Conservation (phyloP, 2,797 vertebrate genomes). For the Pantherophis alleghaniensis region DNA sequence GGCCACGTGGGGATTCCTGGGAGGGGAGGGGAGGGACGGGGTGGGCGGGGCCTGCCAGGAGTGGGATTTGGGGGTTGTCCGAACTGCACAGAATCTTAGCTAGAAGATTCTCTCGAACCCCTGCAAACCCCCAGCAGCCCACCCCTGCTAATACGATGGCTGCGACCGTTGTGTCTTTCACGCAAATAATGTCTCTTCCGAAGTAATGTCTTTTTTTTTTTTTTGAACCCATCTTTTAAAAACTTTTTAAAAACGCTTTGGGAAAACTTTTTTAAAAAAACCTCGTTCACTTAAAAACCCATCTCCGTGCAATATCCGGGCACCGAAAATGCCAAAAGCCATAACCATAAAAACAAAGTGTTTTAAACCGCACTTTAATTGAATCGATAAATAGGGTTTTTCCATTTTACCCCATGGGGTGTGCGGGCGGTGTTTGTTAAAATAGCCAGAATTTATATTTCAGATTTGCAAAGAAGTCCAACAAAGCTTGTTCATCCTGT, state of each 20-base stretch:
- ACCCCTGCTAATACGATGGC: not conserved
- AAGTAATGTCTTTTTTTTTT: not conserved
- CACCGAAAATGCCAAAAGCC: not conserved
- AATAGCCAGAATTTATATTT: not conserved
- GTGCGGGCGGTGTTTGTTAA: not conserved
- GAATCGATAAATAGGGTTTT: not conserved
- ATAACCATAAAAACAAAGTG: not conserved
- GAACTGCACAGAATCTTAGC: too few relatives aligned
- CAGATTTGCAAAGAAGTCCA: not conserved
- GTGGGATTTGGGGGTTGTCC: too few relatives aligned
- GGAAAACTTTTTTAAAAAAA: not conserved
- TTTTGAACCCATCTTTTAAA: not conserved
- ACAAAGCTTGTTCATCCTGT: not conserved
- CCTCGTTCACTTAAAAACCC: not conserved
- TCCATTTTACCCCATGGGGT: not conserved
- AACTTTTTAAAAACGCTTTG: not conserved
- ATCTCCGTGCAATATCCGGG: not conserved
- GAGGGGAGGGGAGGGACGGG: too few relatives aligned
- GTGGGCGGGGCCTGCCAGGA: too few relatives aligned
- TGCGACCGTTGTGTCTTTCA: not conserved
- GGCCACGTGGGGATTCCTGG: too few relatives aligned
- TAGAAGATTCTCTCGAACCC: too few relatives aligned
- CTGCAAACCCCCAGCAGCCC: too few relatives aligned
- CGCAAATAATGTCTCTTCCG: too few relatives aligned
- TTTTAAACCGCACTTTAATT: not conserved